Percentiles rank a stretch among this genome's conserved stretches.
These are phyloP conservation scores for Ennomos quercinarius DNA, from an alignment of 2,888 invertebrate species.

Conservation along the genomic window DNA sequence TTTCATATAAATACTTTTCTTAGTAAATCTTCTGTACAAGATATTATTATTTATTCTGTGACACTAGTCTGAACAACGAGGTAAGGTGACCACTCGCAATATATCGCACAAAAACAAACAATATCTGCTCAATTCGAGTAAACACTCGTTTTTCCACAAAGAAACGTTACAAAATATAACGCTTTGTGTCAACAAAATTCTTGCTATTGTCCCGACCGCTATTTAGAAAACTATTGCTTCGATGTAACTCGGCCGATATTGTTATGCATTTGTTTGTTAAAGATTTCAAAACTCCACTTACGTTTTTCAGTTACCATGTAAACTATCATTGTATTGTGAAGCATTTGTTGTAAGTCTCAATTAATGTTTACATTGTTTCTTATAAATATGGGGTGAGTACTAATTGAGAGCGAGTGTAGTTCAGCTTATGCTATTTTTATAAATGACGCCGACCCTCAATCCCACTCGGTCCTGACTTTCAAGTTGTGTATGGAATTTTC, in stretches of 20 bases:
- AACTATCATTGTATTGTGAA: conserved; percentile 77
- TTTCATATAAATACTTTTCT: too few relatives aligned
- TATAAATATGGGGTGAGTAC: conserved; percentile 35
- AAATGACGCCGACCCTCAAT: too few relatives aligned
- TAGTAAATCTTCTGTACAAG: too few relatives aligned
- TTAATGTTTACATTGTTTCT: conserved; percentile 59
- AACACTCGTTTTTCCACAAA: conserved; percentile 26
- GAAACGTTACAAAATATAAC: conserved; percentile 25
- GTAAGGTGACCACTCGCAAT: too few relatives aligned
- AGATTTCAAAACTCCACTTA: conserved; percentile 67
- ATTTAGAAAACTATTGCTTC: conserved; percentile 73
- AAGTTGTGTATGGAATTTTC: too few relatives aligned
- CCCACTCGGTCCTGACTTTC: too few relatives aligned
- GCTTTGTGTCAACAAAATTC: conserved; percentile 57
- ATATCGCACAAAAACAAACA: conserved; percentile 10
- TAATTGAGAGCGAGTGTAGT: too few relatives aligned
- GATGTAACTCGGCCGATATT: conserved; percentile 52
- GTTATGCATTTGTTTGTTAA: conserved; percentile 65
- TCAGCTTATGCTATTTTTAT: too few relatives aligned
- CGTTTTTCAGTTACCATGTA: conserved; percentile 74
- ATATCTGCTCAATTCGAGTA: conserved; percentile 14
- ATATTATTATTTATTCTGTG: too few relatives aligned
- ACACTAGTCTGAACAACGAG: too few relatives aligned
- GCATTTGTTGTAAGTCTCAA: conserved; percentile 62
- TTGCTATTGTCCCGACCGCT: conserved; percentile 54